These are phyloP conservation scores for Aramus guarauna DNA, from an alignment of 2,113 vertebrate species.

Conservation along the genomic window DNA sequence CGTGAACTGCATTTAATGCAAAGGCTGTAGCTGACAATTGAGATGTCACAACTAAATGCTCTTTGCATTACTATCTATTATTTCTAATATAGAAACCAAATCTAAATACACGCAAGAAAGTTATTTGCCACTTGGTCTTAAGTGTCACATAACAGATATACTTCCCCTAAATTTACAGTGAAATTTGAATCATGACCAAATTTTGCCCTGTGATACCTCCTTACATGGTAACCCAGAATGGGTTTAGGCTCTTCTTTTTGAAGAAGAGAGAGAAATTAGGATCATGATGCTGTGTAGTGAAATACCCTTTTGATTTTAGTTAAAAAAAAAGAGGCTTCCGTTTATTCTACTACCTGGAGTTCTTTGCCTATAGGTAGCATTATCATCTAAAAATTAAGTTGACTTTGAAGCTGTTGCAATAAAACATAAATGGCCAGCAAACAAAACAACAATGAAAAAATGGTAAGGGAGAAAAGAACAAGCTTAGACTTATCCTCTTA, in stretches of 20 bases:
- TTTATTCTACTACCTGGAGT: neutral
- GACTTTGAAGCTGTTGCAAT: neutral
- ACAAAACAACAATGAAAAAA: neutral
- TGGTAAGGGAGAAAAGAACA: neutral
- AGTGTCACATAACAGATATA: neutral
- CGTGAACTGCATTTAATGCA: neutral
- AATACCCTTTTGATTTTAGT: neutral
- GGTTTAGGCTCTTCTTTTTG: neutral
- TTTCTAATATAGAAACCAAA: neutral
- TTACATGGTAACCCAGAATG: neutral
- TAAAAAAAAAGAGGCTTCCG: neutral
- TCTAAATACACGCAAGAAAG: neutral
- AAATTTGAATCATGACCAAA: neutral
- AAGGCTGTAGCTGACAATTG: rapidly evolving
- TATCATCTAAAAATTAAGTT: neutral
- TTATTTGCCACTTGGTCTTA: neutral
- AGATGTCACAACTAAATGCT: neutral
- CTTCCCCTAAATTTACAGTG: neutral
- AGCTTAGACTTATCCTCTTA: neutral
- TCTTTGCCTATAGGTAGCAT: neutral
- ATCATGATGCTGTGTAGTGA: neutral
- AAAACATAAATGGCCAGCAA: neutral
- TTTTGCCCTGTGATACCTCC: neutral
- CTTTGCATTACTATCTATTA: neutral
- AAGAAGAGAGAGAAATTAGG: neutral